Percentiles rank a stretch among this genome's conserved stretches.
phyloP scores from a whole-genome alignment of 2,888 invertebrate genomes.

The Cyaniris semiargus region DNA sequence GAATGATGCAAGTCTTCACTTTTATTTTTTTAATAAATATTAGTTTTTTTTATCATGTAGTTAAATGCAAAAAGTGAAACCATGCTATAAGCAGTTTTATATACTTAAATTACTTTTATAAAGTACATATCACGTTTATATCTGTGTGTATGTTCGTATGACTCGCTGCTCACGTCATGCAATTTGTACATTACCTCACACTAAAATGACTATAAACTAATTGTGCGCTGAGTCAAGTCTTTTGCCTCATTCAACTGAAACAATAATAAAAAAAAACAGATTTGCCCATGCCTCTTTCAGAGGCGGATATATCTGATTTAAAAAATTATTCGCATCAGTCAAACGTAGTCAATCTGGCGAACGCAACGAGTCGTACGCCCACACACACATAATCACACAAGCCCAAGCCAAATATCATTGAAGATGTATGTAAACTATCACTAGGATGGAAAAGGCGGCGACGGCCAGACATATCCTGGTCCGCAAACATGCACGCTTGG shows the following conservation, averaged over 20 bases:
- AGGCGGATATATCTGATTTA: background rate
- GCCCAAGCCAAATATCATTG: conserved; percentile 74
- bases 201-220: background rate
- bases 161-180: background rate
- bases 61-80: conserved; percentile 39
- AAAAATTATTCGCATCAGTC: background rate
- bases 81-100: conserved; percentile 34
- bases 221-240: conserved; percentile 23
- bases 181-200: conserved; percentile 17
- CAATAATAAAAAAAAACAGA: background rate
- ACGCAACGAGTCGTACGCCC: conserved; percentile 66
- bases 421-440: conserved; percentile 75
- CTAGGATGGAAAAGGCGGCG: conserved; percentile 72
- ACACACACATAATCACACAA: conserved; percentile 71
- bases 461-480: conserved; percentile 72
- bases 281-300: background rate
- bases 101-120: conserved; percentile 20
- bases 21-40: conserved; percentile 14
- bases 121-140: conserved; percentile 18
- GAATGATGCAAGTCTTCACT: conserved; percentile 34
- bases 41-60: conserved; percentile 6
- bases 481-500: conserved; percentile 61
- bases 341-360: conserved; percentile 54
- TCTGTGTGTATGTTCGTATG: background rate
- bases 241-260: background rate